Evolutionary conservation across 1,140 invertebrate genomes (phyloP).

Genomic region (Anthonomus grandis): DNA sequence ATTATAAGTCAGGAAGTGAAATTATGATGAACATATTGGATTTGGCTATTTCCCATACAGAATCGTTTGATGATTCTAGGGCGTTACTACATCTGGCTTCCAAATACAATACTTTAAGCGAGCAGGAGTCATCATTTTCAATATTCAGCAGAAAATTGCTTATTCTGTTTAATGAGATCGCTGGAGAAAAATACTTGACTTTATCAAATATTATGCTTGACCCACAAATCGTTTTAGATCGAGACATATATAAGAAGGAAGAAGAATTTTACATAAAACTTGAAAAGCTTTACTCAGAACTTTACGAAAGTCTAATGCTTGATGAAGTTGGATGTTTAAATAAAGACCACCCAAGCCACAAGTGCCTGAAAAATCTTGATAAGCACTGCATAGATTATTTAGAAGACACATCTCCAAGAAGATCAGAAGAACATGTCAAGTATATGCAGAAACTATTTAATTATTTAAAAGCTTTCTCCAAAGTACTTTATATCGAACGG

Average conservation of each 20-base stretch:
- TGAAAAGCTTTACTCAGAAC: slow-evolving; percentile 26
- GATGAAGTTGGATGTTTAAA: slow-evolving; percentile 34
- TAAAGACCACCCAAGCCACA: slow-evolving; percentile 36
- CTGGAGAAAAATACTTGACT: slow-evolving; percentile 18
- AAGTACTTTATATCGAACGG: slow-evolving; percentile 48
- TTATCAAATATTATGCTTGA: slow-evolving; percentile 29
- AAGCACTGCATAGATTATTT: slow-evolving; percentile 19
- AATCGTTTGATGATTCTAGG: slow-evolving; percentile 28
- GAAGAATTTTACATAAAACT: slow-evolving; percentile 32
- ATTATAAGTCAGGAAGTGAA: slow-evolving; percentile 28
- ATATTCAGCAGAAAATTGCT: slow-evolving; percentile 33
- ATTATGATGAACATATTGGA: slow-evolving; percentile 40
- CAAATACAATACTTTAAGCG: slow-evolving; percentile 25
- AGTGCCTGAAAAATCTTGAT: slow-evolving; percentile 34
- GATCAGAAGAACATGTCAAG: slow-evolving; percentile 30
- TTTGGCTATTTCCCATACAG: slow-evolving; percentile 30
- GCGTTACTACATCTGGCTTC: slow-evolving; percentile 30
- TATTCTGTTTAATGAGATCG: slow-evolving; percentile 25
- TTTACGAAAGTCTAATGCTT: slow-evolving; percentile 18
- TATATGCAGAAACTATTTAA: slow-evolving; percentile 49
- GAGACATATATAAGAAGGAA: slow-evolving; percentile 24
- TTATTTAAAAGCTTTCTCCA: slow-evolving; percentile 49
- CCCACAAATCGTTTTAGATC: slow-evolving; percentile 29
- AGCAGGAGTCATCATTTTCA: slow-evolving; percentile 22
- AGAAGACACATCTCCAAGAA: background rate